Base-by-base conservation (phyloP, 1,140 invertebrate species). In the Zaprionus davidi region DNA sequence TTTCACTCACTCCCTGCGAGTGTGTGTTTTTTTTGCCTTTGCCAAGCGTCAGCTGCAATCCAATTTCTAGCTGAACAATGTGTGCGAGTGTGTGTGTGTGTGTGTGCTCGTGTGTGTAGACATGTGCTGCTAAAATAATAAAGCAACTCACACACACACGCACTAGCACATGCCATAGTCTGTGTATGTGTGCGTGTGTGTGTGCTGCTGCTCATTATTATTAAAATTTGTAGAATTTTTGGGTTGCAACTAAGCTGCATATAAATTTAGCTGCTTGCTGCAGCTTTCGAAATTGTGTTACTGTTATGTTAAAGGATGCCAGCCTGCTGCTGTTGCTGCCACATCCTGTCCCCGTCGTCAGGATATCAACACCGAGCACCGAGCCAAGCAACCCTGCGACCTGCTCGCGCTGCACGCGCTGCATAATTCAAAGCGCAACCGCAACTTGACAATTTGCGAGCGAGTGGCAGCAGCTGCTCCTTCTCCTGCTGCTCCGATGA, bases 221-320 rank as follows among this genome's bases (percentile, higher is more conserved):
- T 87, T 87, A 87, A 87, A 87, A 87, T 87, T 87, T 90, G 85
- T 87, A 71, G 78, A 87, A 87, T 87, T 87, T 87, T 87, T 90
- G 84, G 84, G 84, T 81, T 87, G 84, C 85, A 87, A 87, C 84
- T 87, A 87, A 87, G 84, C 84, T 90, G 84, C 85, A 90, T 87
- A 87, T 87, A 87, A 87, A 88, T 90, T 87, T 79, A 88, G 83
- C 84, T 75, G 71, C 78, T 69, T 51, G 46, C 46, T 77, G 67
- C 74, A 77, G 75, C 75, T 73, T 41, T 79, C 69, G 59, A 77
- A 77, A 79, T 79, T 73, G 71, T 79, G 74, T 58, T 71, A 46
- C 76, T 78, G 73, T 78, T 78, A 38, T 83, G 81, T 74, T 80
- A 80, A 88, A 86, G 86, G 72, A 88, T 83, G 80, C 67, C 69